Percentiles rank a stretch among this genome's conserved stretches.
Conservation (phyloP, 2,888 invertebrate genomes). For the Philhelius pedissequus region DNA sequence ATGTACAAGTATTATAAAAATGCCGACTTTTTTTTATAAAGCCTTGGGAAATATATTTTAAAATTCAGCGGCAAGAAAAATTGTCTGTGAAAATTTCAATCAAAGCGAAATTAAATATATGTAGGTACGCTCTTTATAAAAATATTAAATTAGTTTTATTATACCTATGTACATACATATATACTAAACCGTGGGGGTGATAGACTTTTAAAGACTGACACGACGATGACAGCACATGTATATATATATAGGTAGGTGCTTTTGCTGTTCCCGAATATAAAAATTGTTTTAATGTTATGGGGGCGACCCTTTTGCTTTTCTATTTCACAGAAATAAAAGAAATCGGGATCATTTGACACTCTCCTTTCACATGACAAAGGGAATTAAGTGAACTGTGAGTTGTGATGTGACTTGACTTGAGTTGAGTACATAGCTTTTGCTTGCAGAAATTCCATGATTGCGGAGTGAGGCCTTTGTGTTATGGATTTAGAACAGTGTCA, state of each 20-base stretch:
- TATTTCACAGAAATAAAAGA: conserved; percentile 1
- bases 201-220: no score
- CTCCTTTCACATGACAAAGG: conserved; percentile 5
- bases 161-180: no score
- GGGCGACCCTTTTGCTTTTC: conserved; percentile 39
- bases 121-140: conserved; percentile 41
- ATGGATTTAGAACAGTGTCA: conserved; percentile 17
- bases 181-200: background rate
- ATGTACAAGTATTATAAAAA: background rate
- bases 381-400: conserved; percentile 1
- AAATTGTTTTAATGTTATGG: conserved; percentile 10
- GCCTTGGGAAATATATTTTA: background rate
- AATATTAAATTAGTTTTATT: conserved; percentile 54
- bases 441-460: background rate
- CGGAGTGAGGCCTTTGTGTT: background rate
- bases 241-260: background rate
- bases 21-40: background rate
- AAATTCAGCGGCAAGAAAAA: background rate
- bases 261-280: background rate
- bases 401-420: background rate
- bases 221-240: background rate
- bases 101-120: conserved; percentile 55
- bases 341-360: conserved; percentile 34
- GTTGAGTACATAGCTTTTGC: background rate
- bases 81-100: conserved; percentile 29